Conservation (phyloP, 2,888 invertebrate genomes). For the Halocaridina rubra region DNA sequence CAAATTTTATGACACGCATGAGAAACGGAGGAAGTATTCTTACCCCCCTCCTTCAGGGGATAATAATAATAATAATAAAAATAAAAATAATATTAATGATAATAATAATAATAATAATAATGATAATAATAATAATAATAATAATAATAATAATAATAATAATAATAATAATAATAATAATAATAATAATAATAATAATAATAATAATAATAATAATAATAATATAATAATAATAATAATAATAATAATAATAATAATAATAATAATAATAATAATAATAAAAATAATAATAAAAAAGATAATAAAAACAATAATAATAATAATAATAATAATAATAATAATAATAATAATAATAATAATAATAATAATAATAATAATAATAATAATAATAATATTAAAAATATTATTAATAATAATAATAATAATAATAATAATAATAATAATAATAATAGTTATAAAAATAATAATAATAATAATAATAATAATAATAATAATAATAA, state of each 20-base stretch:
- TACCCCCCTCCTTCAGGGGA: no score
- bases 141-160: neutral
- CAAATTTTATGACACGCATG: no score
- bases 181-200: neutral
- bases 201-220: neutral
- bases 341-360: neutral
- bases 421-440: neutral
- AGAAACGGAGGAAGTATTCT: no score
- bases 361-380: neutral
- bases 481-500: neutral
- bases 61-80: neutral
- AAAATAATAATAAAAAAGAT: neutral
- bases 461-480: neutral
- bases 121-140: neutral
- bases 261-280: neutral
- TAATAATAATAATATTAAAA: neutral
- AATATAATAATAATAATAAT: neutral
- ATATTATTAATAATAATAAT: neutral
- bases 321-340: neutral
- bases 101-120: neutral
- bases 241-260: neutral
- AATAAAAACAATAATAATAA: neutral
- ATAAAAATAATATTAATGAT: neutral
- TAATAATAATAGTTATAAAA: neutral
- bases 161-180: neutral